These are phyloP conservation scores for Boloria selene DNA, from an alignment of 2,888 invertebrate species.

Conservation along the genomic window DNA sequence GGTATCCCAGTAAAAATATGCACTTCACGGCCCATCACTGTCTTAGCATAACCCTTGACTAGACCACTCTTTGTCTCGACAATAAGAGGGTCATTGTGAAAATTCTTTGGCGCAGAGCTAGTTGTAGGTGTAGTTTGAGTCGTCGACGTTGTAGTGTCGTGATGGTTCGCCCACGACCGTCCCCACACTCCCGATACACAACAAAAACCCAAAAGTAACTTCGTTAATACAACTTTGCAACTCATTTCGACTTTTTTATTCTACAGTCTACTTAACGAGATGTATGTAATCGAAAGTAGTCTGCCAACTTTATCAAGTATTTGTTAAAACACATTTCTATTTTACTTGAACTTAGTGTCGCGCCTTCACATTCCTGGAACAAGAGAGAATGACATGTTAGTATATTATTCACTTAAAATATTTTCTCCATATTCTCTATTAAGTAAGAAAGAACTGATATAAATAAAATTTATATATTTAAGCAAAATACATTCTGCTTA, in stretches of 20 bases:
- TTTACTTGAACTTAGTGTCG: conserved; percentile 39
- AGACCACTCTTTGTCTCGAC: conserved; percentile 92
- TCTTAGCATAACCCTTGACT: conserved; percentile 90
- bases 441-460: conserved; percentile 4
- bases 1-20: conserved; percentile 95
- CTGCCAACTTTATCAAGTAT: conserved; percentile 69
- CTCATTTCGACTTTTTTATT: conserved; percentile 57
- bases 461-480: conserved; percentile 1
- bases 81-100: conserved; percentile 87
- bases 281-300: conserved; percentile 68
- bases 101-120: conserved; percentile 71
- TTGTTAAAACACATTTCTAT: conserved; percentile 76
- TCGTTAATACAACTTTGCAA: conserved; percentile 70
- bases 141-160: conserved; percentile 77
- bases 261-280: conserved; percentile 53
- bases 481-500: neutral
- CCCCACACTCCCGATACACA: conserved; percentile 62
- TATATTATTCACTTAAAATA: conserved; percentile 11
- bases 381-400: conserved; percentile 45
- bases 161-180: conserved; percentile 79
- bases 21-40: conserved; percentile 91
- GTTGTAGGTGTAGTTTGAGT: conserved; percentile 77
- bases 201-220: conserved; percentile 66
- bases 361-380: conserved; percentile 60
- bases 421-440: conserved; percentile 8